A percentile compares a stretch with the other conserved stretches of the same genome.
Evolutionary conservation across 2,888 invertebrate genomes (phyloP).

Genomic region (Heliconius aoede): DNA sequence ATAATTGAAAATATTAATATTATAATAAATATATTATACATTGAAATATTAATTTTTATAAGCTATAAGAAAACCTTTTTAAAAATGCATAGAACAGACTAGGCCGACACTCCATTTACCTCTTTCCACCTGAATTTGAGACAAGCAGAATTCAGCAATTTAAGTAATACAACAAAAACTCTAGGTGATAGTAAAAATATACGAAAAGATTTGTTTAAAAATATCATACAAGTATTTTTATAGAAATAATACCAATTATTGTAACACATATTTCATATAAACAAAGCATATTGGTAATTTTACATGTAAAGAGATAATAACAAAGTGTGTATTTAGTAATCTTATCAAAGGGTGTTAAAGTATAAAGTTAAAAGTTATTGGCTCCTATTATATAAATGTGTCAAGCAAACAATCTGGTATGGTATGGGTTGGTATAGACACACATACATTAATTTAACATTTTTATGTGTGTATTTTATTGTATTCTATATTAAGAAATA

Average conservation of each 20-base stretch:
- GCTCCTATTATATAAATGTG: not conserved
- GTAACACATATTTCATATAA: not conserved
- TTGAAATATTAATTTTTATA: not conserved
- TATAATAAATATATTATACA: too few relatives aligned
- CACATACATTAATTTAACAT: not conserved
- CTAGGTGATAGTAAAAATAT: too few relatives aligned
- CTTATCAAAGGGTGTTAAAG: constrained; percentile 17
- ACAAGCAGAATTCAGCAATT: not conserved
- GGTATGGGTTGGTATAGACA: too few relatives aligned
- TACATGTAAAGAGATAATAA: not conserved
- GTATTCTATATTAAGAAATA: too few relatives aligned
- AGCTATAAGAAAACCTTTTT: too few relatives aligned
- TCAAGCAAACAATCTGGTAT: constrained; percentile 5
- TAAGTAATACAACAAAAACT: too few relatives aligned
- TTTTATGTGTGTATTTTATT: not conserved
- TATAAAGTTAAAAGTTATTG: constrained; percentile 6
- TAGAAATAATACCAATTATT: not conserved
- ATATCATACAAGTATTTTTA: not conserved
- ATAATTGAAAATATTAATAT: too few relatives aligned
- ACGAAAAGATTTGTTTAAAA: not conserved
- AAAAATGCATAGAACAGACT: too few relatives aligned
- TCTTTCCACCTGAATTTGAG: not conserved
- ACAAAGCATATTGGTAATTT: not conserved
- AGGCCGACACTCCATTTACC: too few relatives aligned
- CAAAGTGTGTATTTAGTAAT: constrained; percentile 4